Evolutionary conservation across 2,888 invertebrate genomes (phyloP).

Genomic region (Hypsopygia costalis): DNA sequence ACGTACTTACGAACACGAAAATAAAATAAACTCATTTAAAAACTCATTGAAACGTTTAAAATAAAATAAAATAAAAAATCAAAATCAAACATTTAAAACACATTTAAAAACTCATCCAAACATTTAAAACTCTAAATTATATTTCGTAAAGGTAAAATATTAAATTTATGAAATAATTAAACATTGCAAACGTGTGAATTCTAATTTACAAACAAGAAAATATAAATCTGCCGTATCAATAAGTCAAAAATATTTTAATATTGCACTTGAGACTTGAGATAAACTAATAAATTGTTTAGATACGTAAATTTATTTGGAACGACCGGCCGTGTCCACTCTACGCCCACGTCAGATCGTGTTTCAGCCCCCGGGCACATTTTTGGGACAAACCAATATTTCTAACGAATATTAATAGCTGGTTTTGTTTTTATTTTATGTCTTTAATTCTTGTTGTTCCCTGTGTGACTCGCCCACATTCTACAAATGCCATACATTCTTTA

Average conservation of each 20-base stretch:
- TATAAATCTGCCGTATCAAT: too few species aligned
- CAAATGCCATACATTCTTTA: conserved; percentile 43
- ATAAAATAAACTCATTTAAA: too few species aligned
- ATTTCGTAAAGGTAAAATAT: too few species aligned
- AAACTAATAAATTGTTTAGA: conserved; percentile 39
- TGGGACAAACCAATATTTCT: conserved; percentile 79
- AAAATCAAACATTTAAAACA: too few species aligned
- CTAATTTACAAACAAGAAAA: too few species aligned
- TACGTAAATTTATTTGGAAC: conserved; percentile 44
- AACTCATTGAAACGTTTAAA: too few species aligned
- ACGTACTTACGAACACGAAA: too few species aligned
- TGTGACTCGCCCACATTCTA: conserved; percentile 56
- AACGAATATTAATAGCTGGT: conserved; percentile 76
- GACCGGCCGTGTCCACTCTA: conserved; percentile 53
- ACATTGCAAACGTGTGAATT: too few species aligned
- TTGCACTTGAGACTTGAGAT: conserved; percentile 30
- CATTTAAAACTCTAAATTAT: too few species aligned
- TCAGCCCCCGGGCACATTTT: conserved; percentile 76
- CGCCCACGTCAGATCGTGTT: conserved; percentile 68
- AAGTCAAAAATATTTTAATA: conserved; percentile 55
- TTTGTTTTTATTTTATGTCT: conserved; percentile 62
- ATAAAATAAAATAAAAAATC: too few species aligned
- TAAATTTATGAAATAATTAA: too few species aligned
- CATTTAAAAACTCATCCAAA: too few species aligned
- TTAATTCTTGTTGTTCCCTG: conserved; percentile 50